Base-by-base conservation (phyloP, 2,797 vertebrate genomes). In the Epinephelus coioides region DNA sequence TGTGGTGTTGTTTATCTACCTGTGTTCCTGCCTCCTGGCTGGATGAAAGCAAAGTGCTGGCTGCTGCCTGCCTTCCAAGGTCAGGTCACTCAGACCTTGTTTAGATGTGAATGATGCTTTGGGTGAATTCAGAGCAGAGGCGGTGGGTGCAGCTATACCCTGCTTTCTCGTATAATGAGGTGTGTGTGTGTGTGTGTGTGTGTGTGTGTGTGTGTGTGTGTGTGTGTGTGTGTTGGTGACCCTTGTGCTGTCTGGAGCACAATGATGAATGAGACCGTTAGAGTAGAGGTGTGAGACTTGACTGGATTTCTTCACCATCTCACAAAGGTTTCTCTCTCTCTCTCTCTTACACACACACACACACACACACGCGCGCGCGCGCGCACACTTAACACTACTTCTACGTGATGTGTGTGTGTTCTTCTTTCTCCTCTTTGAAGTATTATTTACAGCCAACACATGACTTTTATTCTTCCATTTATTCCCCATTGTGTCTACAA, bases 241-340 rank as follows among this genome's bases (percentile, higher is more conserved):
- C 78, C 79, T 64, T 78, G 73, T 81, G 73, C 79, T 79, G 80
- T 88, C 85, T 85, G 68, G 68, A 72, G 63, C 78, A 51, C 11
- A 10, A 62, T 91, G 88, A 90, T 89, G 78, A 89, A 91, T 90
- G 84, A 79, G 68, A 73, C 54, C 1, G 81, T 87, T 90, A 71
- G 60, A 78, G 69, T 78, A 67, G 69, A 87, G 82, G 84, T 88
- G 73, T 76, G 76, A 84, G 70, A 74, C 53, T 69, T 73, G 59
- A 73, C 82, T 72, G 62, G 53, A 78, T 85, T 76, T 77, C 59
- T 78, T 81, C 55, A 27, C 53, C 12, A 54, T 60, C 53, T 3
- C 6, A 43, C 59, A 30, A 15, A 23, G 6, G 34, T 34, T 8
- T 34, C 34, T 34, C 34, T 34, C 7, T 34, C 34, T 34, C 34